These are phyloP conservation scores for Egretta garzetta DNA, from an alignment of 2,113 vertebrate genomes.

Conservation along the genomic window DNA sequence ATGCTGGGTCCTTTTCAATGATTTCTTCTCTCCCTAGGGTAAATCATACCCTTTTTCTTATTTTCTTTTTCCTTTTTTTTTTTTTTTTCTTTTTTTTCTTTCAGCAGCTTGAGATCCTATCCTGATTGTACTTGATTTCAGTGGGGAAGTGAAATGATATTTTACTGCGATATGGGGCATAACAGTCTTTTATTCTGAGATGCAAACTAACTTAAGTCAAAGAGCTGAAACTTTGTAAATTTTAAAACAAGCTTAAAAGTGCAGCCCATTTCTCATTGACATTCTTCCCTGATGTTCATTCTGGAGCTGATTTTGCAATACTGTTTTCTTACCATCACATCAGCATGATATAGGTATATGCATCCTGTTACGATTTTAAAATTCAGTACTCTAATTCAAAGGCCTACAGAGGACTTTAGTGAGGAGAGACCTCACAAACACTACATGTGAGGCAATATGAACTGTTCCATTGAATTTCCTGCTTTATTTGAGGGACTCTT, in stretches of 20 bases:
- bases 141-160: neutral
- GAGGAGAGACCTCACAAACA: neutral
- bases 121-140: constrained; percentile 61
- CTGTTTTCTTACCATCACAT: neutral
- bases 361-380: neutral
- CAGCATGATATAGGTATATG: neutral
- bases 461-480: neutral
- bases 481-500: neutral
- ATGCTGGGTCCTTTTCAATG: constrained; percentile 6
- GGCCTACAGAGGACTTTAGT: neutral
- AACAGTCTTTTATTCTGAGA: neutral
- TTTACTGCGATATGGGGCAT: neutral
- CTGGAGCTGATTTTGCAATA: constrained; percentile 13
- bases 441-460: neutral
- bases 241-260: neutral
- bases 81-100: neutral
- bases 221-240: neutral
- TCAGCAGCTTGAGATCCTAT: constrained; percentile 54
- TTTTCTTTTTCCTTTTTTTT: neutral
- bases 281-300: neutral
- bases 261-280: neutral
- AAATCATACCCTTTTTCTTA: neutral
- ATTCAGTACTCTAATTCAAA: neutral
- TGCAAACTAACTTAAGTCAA: neutral
- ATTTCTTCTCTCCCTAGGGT: constrained; percentile 38